These are phyloP conservation scores for Macrocentrus cingulum DNA, from an alignment of 1,140 invertebrate species.

Conservation along the genomic window DNA sequence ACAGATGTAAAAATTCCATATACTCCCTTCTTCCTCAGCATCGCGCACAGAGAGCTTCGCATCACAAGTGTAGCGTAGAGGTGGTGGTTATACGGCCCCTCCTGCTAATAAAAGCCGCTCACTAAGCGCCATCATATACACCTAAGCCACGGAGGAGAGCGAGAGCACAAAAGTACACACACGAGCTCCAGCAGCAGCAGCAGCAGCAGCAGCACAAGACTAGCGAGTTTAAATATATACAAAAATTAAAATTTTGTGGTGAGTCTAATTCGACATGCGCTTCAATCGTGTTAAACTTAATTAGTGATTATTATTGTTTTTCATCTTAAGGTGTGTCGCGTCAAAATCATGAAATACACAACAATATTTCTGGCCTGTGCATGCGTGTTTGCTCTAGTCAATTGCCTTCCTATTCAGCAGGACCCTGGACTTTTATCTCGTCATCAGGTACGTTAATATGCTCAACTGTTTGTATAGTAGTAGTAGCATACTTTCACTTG, in stretches of 20 bases:
- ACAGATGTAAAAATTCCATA: background rate
- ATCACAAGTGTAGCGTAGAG: constrained; percentile 47
- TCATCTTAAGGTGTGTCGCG: constrained; percentile 5
- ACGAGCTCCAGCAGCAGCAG: constrained; percentile 37
- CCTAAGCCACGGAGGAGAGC: constrained; percentile 58
- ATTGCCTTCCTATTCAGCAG: constrained; percentile 44
- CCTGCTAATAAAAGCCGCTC: constrained; percentile 61
- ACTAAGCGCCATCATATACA: constrained; percentile 53
- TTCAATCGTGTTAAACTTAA: constrained; percentile 10
- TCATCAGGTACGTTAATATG: background rate
- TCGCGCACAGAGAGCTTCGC: background rate
- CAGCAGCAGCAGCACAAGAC: background rate
- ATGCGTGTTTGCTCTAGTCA: constrained; percentile 41
- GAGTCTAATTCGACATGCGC: constrained; percentile 7
- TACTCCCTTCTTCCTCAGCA: constrained; percentile 11
- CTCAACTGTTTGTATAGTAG: constrained; percentile 7
- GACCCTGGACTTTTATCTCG: constrained; percentile 40
- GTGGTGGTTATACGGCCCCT: constrained; percentile 55
- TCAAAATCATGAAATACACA: constrained; percentile 44
- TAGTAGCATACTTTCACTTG: constrained; percentile 19
- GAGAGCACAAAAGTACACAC: constrained; percentile 52
- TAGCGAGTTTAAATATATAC: no score
- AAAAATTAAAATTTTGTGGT: constrained; percentile 16
- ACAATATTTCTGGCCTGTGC: constrained; percentile 37
- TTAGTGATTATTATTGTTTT: constrained; percentile 1